phyloP scores from a whole-genome alignment of 2,797 vertebrate genomes.

The Martes flavigula region DNA sequence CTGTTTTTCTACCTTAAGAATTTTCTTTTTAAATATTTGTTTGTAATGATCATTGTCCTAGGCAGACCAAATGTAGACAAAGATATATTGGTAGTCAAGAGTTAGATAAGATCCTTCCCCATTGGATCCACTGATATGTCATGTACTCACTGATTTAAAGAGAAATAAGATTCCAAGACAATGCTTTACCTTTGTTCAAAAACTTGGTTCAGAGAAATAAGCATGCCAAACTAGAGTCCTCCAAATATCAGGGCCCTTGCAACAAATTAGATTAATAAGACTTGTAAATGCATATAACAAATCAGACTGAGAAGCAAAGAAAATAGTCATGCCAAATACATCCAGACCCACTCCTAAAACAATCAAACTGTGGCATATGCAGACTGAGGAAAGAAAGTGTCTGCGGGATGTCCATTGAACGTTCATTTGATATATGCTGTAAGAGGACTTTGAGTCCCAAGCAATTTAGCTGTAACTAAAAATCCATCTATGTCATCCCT shows the following conservation, averaged over 20 bases:
- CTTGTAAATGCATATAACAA: not conserved
- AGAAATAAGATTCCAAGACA: not conserved
- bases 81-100: not conserved
- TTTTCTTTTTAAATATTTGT: not conserved
- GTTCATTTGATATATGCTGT: not conserved
- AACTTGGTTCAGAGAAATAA: not conserved
- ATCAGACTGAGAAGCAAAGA: not conserved
- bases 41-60: not conserved
- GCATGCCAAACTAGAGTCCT: not conserved
- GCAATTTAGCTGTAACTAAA: not conserved
- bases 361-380: accelerated
- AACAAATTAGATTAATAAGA: not conserved
- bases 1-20: not conserved
- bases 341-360: not conserved
- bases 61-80: not conserved
- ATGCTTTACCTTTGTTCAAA: not conserved
- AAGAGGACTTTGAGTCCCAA: not conserved
- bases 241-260: not conserved
- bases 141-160: not conserved
- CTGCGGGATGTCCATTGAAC: not conserved
- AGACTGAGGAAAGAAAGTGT: not conserved
- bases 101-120: not conserved
- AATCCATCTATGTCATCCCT: not conserved
- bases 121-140: not conserved
- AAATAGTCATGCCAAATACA: not conserved